Evolutionary conservation across 2,113 vertebrate genomes (phyloP), one percentile per base, ranked within the genome.

Genomic region (Polypterus senegalus): DNA sequence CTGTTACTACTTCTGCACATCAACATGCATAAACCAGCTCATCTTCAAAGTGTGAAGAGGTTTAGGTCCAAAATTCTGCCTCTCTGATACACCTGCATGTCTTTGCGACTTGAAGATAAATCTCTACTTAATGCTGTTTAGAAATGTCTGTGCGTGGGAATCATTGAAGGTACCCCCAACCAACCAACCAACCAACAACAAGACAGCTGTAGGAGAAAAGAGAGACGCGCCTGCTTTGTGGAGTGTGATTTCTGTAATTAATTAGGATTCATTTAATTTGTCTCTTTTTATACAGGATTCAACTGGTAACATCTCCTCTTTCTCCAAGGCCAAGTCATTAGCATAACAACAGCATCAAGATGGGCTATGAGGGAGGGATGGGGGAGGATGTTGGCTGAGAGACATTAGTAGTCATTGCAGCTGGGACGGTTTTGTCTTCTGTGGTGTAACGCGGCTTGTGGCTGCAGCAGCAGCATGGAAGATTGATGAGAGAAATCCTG

Each of bases 311-410:
- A 85, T 86, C 77, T 85, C 81, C 73, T 66, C 47, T 46, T 11
- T 62, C 77, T 71, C 66, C 11, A 47, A 75, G 73, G 67, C 68
- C 27, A 71, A 74, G 49, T 58, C 59, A 89, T 94, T 89, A 83
- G 69, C 89, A 91, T 92, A 68, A 93, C 89, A 93, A 90, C 81
- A 65, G 69, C 52, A 73, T 79, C 81, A 81, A 80, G 79, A 90
- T 75, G 76, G 75, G 78, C 69, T 62, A 73, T 54, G 61, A 0
- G 59, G 58, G 44, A 49, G 60, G 65, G 48, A 7, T 3, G 65
- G 65, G 65, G 59, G 64, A 57, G 27, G 64, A 54, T 65, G 56
- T 58, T 60, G 49, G 43, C 3, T 10, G 72, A 61, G 65, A 9
- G 74, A 60, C 71, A 67, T 74, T 84, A 77, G 80, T 85, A 83